These are phyloP conservation scores for Myotis davidii DNA, from an alignment of 2,113 vertebrate genomes.

Conservation along the genomic window DNA sequence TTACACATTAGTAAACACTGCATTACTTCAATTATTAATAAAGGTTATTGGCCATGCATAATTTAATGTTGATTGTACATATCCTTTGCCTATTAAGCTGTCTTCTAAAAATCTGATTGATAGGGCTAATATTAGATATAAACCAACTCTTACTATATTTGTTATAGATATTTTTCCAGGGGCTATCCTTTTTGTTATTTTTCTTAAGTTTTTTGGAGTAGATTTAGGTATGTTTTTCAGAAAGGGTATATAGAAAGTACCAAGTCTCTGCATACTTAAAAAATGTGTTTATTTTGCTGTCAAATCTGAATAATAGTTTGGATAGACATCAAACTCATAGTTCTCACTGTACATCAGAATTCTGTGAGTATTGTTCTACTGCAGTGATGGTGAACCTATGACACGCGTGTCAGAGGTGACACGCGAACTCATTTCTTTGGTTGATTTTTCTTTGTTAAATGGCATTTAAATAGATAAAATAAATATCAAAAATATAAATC, in stretches of 20 bases:
- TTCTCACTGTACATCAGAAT: neutral
- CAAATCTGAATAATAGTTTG: neutral
- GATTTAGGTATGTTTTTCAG: neutral
- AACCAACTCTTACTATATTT: neutral
- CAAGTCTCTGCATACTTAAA: neutral
- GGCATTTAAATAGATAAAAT: too few relatives aligned
- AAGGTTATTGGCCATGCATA: neutral
- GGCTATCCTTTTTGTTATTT: neutral
- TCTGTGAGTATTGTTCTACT: neutral
- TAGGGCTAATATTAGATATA: neutral
- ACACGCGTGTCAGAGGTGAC: too few relatives aligned
- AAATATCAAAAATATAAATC: too few relatives aligned
- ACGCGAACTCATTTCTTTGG: too few relatives aligned
- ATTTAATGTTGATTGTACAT: neutral
- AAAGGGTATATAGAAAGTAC: neutral
- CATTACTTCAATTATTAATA: slow-evolving; percentile 17
- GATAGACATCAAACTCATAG: neutral
- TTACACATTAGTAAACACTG: neutral
- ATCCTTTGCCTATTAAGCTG: neutral
- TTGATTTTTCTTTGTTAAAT: too few relatives aligned
- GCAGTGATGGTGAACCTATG: too few relatives aligned
- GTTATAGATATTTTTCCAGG: neutral
- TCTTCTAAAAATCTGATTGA: neutral
- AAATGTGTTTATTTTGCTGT: neutral
- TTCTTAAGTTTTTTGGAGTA: neutral